A percentile compares a stretch with the other conserved stretches of the same genome.
Conservation (phyloP, 2,888 invertebrate species). For the Drosophila histrio region DNA sequence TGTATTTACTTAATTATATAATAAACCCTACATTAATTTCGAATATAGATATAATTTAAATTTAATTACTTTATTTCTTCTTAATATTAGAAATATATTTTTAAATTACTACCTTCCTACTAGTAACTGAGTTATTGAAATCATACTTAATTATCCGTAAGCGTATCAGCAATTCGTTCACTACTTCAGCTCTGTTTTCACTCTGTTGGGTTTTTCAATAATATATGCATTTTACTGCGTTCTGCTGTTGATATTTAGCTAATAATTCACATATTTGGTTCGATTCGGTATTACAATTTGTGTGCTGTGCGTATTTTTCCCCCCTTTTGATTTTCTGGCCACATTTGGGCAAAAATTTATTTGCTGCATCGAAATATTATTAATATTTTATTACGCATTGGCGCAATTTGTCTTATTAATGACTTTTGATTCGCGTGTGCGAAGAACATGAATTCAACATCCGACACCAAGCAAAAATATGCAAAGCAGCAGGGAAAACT, state of each 20-base stretch:
- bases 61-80: too few species aligned
- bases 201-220: constrained; percentile 1
- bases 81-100: too few species aligned
- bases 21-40: too few species aligned
- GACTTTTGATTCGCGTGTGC: neutral
- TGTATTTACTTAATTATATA: too few species aligned
- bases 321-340: constrained; percentile 1
- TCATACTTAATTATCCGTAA: neutral
- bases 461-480: neutral
- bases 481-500: constrained; percentile 17
- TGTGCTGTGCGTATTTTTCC: neutral
- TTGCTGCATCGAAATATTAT: constrained; percentile 39
- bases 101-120: too few species aligned
- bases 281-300: constrained; percentile 8
- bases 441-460: neutral
- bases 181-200: neutral
- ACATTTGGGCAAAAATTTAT: constrained; percentile 34
- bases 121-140: too few species aligned
- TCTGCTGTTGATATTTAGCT: constrained; percentile 30
- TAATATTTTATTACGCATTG: constrained; percentile 39
- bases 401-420: constrained; percentile 23
- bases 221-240: constrained; percentile 15
- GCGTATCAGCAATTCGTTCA: constrained; percentile 6
- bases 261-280: constrained; percentile 28
- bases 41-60: too few species aligned